Evolutionary conservation across 2,888 invertebrate genomes (phyloP).

Genomic region (Drosophila rubida): DNA sequence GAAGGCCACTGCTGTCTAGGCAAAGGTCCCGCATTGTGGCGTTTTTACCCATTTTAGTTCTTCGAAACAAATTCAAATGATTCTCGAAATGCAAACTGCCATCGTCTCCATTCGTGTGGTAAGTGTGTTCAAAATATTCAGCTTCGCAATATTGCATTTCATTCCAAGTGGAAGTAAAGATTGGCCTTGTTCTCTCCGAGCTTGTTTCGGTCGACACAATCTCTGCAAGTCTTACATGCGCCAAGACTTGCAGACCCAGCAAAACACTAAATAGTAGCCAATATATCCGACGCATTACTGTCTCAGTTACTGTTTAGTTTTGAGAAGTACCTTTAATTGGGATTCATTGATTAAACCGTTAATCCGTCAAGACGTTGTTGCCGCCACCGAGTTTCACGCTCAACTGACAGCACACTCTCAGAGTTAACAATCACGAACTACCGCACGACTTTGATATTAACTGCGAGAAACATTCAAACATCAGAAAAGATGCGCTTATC

Average conservation of each 20-base stretch:
- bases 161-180: too few relatives aligned
- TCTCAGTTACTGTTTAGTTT: neutral
- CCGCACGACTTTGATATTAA: constrained; percentile 29
- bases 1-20: constrained; percentile 86
- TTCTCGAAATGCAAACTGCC: neutral
- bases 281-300: constrained; percentile 6
- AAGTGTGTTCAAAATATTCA: constrained; percentile 48
- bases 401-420: constrained; percentile 29
- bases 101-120: constrained; percentile 7
- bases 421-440: neutral
- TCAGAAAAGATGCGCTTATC: constrained; percentile 49
- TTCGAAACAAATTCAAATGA: constrained; percentile 54
- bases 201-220: neutral
- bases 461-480: constrained; percentile 19
- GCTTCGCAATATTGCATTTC: constrained; percentile 32
- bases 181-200: neutral
- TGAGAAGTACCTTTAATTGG: constrained; percentile 9
- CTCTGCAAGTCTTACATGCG: constrained; percentile 38
- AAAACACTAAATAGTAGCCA: constrained; percentile 2
- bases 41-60: constrained; percentile 81
- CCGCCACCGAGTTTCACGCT: constrained; percentile 15
- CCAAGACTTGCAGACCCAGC: constrained; percentile 1
- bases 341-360: constrained; percentile 20
- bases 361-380: constrained; percentile 31
- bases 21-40: constrained; percentile 85